phyloP scores from a whole-genome alignment of 2,888 invertebrate species.

The Scaptodrosophila latifasciaeformis region DNA sequence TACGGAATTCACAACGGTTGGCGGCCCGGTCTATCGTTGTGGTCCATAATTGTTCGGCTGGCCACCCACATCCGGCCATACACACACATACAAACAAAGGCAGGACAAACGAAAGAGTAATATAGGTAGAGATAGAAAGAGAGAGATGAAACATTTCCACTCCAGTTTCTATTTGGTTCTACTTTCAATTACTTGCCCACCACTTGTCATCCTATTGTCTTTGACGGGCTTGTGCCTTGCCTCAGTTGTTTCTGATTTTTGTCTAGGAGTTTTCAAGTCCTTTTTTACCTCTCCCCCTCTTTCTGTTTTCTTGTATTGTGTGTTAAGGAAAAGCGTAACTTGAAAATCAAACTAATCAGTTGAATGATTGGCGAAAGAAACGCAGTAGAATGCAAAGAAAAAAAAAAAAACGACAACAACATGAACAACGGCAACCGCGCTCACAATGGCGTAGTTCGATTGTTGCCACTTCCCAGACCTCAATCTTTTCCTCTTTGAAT shows the following conservation, averaged over 20 bases:
- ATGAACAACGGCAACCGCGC: slow-evolving; percentile 30
- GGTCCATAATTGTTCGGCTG: slow-evolving; percentile 21
- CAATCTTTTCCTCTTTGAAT: slow-evolving; percentile 19
- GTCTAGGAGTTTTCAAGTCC: not conserved
- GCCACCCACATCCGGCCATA: slow-evolving; percentile 15
- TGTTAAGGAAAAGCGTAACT: slow-evolving; percentile 31
- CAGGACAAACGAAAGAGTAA: not conserved
- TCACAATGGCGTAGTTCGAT: slow-evolving; percentile 44
- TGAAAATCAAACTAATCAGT: slow-evolving; percentile 66
- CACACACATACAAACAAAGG: not conserved
- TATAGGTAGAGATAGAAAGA: too few species aligned
- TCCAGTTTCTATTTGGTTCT: too few species aligned
- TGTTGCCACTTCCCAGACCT: not conserved
- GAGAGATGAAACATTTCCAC: too few species aligned
- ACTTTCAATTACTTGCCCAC: slow-evolving; percentile 54
- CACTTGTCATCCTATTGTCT: slow-evolving; percentile 44
- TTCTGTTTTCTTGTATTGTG: not conserved
- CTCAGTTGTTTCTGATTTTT: not conserved
- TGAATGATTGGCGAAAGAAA: slow-evolving; percentile 57
- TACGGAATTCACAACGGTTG: slow-evolving; percentile 10
- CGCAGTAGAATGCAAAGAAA: slow-evolving; percentile 6
- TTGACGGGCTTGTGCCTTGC: slow-evolving; percentile 4
- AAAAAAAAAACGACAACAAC: slow-evolving; percentile 5
- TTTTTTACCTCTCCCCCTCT: not conserved
- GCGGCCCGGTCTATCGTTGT: not conserved